Conservation (phyloP, 2,797 vertebrate genomes). For the Pangasius djambal region DNA sequence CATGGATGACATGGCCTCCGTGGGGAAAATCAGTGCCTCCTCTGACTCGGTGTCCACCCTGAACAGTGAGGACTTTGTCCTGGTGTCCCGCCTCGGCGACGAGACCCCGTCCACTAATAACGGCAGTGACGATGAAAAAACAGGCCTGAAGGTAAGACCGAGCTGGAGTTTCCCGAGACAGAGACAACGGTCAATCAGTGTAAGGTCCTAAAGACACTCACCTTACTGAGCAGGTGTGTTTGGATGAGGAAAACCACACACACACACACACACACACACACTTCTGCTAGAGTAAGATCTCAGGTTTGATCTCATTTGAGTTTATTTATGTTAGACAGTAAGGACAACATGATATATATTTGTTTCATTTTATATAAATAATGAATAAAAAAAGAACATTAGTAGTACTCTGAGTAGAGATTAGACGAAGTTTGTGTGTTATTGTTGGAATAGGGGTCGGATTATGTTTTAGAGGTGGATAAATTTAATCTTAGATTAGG, state of each 20-base stretch:
- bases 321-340: neutral
- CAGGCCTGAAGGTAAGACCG: constrained; percentile 96
- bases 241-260: neutral
- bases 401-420: neutral
- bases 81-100: constrained; percentile 98
- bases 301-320: neutral
- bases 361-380: neutral
- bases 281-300: neutral
- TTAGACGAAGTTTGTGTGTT: neutral
- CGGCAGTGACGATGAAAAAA: constrained; percentile 99
- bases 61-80: constrained; percentile 99
- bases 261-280: neutral
- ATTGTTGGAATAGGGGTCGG: neutral
- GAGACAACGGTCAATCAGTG: neutral
- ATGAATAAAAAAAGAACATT: neutral
- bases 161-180: neutral
- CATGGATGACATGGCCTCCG: constrained; percentile 99
- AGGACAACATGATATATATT: neutral
- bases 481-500: too few species aligned
- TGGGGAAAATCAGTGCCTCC: constrained; percentile 99
- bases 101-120: constrained; percentile 98
- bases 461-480: too few species aligned
- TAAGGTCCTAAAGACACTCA: neutral
- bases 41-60: constrained; percentile 99
- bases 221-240: neutral